Evolutionary conservation across 2,888 invertebrate genomes (phyloP), one percentile per base, ranked within the genome.

Genomic region (Herminia tarsipennalis): DNA sequence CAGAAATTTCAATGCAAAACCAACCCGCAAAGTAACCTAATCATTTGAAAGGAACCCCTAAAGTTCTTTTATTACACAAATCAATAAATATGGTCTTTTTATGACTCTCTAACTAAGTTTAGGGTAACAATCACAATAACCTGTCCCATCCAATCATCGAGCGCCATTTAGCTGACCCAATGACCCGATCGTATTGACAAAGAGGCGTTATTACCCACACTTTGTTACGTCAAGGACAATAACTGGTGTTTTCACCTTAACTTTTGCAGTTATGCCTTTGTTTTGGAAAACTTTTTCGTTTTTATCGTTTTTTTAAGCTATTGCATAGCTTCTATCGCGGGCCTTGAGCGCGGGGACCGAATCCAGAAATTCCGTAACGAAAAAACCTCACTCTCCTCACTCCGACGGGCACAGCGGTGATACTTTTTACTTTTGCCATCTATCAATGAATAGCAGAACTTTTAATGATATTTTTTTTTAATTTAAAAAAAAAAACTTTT

Each of bases 111-210:
- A 32, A 56, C 36, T 51, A 49, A 64, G 16, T 49, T 35, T 49
- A 64, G 46, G 25, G 36, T 47, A 43, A 45, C 55, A 50, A 52
- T 58, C 50, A 37, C 50, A 42, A 53, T 58, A 49, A 64, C 25
- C 30, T 37, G 53, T 41, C 48, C 30, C 61, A 43, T 53, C 58
- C 50, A 65, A 64, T 64, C 58, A 61, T 45, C 18, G 44, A 22
- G 33, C 29, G 32, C 41, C 41, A 58, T 58, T 58, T 48, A 52
- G 25, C 28, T 56, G 64, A 55, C 52, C 58, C 55, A 53, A 55
- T 65, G 65, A 61, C 55, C 58, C 49, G 49, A 22, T 55, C 22
- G 37, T 66, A 62, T 56, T 57, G 62, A 51, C 57, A 47, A 21
- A 45, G 41, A 22, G 42, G 36, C 45, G 38, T 64, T 64, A 66